A percentile compares a stretch with the other conserved stretches of the same genome.
phyloP scores from a whole-genome alignment of 1,140 invertebrate genomes.

The Hormaphis cornu region DNA sequence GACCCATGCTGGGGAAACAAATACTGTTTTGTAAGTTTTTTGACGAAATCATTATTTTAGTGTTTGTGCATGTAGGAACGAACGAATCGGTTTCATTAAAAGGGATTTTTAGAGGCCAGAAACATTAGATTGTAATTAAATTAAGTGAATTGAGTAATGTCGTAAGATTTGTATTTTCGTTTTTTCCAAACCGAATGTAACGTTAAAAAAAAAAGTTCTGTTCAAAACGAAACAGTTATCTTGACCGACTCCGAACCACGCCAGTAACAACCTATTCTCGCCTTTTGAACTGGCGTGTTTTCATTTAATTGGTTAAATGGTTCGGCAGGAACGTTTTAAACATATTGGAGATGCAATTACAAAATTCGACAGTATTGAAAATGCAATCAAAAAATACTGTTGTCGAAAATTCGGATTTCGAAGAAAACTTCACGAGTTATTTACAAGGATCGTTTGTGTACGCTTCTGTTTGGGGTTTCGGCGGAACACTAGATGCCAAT shows the following conservation, averaged over 20 bases:
- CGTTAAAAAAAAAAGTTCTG: too few species aligned
- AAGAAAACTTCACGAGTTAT: conserved; percentile 50
- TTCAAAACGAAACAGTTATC: too few species aligned
- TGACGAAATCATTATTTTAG: neutral
- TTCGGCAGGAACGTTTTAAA: conserved; percentile 53
- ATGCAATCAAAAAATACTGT: conserved; percentile 53
- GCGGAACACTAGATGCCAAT: conserved; percentile 59
- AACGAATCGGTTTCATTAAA: too few species aligned
- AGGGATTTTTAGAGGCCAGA: too few species aligned
- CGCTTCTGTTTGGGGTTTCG: conserved; percentile 71
- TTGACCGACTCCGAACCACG: too few species aligned
- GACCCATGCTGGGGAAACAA: conserved; percentile 64
- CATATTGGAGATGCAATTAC: conserved; percentile 49
- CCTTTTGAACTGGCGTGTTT: neutral
- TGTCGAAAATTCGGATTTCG: conserved; percentile 53
- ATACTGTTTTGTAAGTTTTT: conserved; percentile 44
- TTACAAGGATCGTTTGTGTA: conserved; percentile 68
- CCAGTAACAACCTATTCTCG: neutral
- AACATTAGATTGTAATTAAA: too few species aligned
- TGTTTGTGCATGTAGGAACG: too few species aligned
- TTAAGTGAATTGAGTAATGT: too few species aligned
- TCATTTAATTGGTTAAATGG: neutral
- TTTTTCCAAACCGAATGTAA: too few species aligned
- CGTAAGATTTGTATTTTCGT: too few species aligned
- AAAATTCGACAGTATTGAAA: neutral